Evolutionary conservation across 1,140 invertebrate genomes (phyloP), one percentile per base, ranked within the genome.

Genomic region (Drosophila tsacasi): DNA sequence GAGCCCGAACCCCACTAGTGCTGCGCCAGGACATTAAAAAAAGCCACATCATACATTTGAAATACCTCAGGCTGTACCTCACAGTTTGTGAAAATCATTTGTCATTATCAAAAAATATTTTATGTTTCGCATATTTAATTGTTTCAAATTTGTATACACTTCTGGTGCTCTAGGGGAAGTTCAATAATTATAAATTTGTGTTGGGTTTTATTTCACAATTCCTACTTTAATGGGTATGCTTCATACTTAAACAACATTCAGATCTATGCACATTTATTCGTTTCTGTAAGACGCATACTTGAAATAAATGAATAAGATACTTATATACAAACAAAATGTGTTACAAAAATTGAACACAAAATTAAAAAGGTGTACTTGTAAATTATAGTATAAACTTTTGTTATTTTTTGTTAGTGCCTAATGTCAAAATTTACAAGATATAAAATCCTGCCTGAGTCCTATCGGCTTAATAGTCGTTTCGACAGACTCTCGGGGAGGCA

Each of bases 11-110:
- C 21, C 21, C 19, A 23, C 46, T 39, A 71, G 61, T 39, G 60
- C 25, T 73, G 68, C 32, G 52, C 15, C 59, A 49, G 64, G 58
- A 42, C 49, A 65, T 46, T 12, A 39, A 44, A 69, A 58, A 50
- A 39, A 78, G 55, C 47, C 65, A 75, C 37, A 67, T 67, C 17
- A 44, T 44, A 65, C 27, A 65, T 44, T 62, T 25, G 61, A 65
- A 62, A 19, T 12, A 42, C 63, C 57, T 19, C 5, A 19, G 32
- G 49, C 49, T 17, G 17, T 12, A 37, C 17, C 35, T 21, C 17
- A 59, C 30, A 62, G 57, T 63, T 65, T 8, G 21, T 13, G 3
- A 7, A 60, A 62, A 62, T 61, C 27, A n/a, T 44, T 23, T 62
- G 42, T 25, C 21, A 40, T 58, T 8, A 17, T 27, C 50, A 17